These are phyloP conservation scores for Formica selysi DNA, from an alignment of 1,140 invertebrate genomes.

Conservation along the genomic window DNA sequence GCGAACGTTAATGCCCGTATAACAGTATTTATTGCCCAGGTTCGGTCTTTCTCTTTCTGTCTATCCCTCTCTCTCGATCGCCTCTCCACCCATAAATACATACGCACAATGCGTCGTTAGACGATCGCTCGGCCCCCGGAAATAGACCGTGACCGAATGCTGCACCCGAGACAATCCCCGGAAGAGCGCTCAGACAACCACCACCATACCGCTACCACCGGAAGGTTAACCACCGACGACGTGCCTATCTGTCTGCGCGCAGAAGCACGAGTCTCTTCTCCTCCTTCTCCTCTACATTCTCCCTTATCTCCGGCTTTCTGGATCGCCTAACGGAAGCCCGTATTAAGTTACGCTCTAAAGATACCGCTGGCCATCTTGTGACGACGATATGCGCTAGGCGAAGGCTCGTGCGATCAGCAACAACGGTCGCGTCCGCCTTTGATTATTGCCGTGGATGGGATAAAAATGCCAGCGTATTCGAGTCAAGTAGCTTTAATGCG, in stretches of 20 bases:
- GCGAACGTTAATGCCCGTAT: slow-evolving; percentile 73
- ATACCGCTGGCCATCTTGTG: slow-evolving; percentile 48
- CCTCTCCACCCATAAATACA: slow-evolving; percentile 75
- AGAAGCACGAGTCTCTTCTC: slow-evolving; percentile 4
- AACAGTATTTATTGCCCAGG: slow-evolving; percentile 76
- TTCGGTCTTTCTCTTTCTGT: not conserved
- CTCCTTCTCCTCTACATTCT: not conserved
- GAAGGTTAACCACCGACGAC: slow-evolving; percentile 68
- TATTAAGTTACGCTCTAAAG: slow-evolving; percentile 55
- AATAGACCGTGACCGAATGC: slow-evolving; percentile 77
- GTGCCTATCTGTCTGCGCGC: slow-evolving; percentile 37
- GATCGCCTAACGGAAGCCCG: slow-evolving; percentile 59
- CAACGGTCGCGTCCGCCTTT: slow-evolving; percentile 22
- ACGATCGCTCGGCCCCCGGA: slow-evolving; percentile 73
- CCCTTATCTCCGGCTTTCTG: slow-evolving; percentile 48
- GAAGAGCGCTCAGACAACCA: slow-evolving; percentile 72
- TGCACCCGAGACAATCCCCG: slow-evolving; percentile 74
- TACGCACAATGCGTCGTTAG: slow-evolving; percentile 78
- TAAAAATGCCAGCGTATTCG: slow-evolving; percentile 19
- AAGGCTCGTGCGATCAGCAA: slow-evolving; percentile 41
- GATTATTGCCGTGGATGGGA: slow-evolving; percentile 26
- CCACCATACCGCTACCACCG: slow-evolving; percentile 65
- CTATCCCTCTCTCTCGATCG: slow-evolving; percentile 64
- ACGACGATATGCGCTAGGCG: slow-evolving; percentile 55
- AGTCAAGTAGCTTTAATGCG: not conserved